Conservation (phyloP, 30 jellyfish, hydroid and myxozoan genomes). For the Aurelia aurita complex sp. Pacific region DNA sequence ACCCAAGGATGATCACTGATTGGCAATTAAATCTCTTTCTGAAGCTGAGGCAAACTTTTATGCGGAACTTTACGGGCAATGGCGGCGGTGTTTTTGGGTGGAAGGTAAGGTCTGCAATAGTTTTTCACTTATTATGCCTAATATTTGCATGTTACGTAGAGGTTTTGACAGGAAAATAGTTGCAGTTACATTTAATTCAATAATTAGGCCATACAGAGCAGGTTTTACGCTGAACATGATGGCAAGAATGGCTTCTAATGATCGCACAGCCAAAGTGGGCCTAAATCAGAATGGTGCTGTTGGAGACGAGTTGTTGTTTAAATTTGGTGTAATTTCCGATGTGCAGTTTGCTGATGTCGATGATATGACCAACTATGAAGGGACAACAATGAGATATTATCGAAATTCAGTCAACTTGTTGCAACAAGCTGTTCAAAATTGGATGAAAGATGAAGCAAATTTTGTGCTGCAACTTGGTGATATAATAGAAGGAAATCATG, state of each 20-base stretch:
- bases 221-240: too few relatives aligned
- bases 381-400: constrained; percentile 70
- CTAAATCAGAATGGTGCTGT: not conserved
- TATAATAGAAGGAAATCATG: constrained; percentile 79
- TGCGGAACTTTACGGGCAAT: too few relatives aligned
- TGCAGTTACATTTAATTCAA: too few relatives aligned
- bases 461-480: constrained; percentile 93
- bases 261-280: not conserved
- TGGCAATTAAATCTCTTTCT: too few relatives aligned
- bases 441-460: constrained; percentile 70
- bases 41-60: too few relatives aligned
- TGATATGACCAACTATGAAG: constrained; percentile 52
- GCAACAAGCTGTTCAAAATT: constrained; percentile 57
- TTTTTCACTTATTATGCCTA: not conserved
- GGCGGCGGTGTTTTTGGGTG: too few relatives aligned
- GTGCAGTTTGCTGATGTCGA: constrained; percentile 87
- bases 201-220: too few relatives aligned
- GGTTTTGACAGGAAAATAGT: too few relatives aligned
- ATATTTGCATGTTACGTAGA: not conserved
- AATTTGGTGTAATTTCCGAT: constrained; percentile 86
- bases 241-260: too few relatives aligned
- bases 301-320: constrained; percentile 19
- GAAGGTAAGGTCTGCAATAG: not conserved
- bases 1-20: too few relatives aligned
- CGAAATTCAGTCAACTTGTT: constrained; percentile 69